Percentiles rank a stretch among this genome's conserved stretches.
Conservation (phyloP, 2,113 vertebrate genomes). For the human region DNA sequence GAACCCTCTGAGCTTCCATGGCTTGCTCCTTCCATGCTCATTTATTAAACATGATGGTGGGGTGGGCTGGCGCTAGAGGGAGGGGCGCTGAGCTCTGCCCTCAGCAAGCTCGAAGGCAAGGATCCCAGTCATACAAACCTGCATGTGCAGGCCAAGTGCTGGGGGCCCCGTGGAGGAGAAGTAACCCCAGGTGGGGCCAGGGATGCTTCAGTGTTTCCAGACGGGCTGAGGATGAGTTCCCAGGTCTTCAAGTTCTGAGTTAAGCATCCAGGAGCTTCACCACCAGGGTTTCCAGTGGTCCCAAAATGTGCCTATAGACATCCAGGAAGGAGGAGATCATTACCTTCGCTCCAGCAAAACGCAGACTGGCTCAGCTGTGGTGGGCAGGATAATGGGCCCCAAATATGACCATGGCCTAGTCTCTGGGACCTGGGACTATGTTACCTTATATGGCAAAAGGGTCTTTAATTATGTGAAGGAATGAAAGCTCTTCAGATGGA, state of each 20-base stretch:
- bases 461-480: background rate
- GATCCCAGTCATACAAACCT: background rate
- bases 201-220: background rate
- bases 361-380: background rate
- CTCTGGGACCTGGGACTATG: background rate
- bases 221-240: no score
- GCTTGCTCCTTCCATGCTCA: fast-evolving
- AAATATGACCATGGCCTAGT: background rate
- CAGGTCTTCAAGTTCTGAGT: background rate
- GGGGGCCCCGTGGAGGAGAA: background rate
- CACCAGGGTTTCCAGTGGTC: background rate
- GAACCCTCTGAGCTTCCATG: fast-evolving
- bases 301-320: background rate
- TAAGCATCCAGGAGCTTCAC: background rate
- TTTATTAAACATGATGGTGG: fast-evolving
- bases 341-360: no score
- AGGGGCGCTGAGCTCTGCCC: background rate
- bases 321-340: background rate
- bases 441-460: background rate
- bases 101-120: background rate
- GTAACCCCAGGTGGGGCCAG: background rate
- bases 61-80: background rate
- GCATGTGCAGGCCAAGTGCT: no score
- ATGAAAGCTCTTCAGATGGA: background rate
- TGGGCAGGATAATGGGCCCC: background rate